Evolutionary conservation across 2,888 invertebrate genomes (phyloP), one percentile per base, ranked within the genome.

Genomic region (Epistrophe grossulariae): DNA sequence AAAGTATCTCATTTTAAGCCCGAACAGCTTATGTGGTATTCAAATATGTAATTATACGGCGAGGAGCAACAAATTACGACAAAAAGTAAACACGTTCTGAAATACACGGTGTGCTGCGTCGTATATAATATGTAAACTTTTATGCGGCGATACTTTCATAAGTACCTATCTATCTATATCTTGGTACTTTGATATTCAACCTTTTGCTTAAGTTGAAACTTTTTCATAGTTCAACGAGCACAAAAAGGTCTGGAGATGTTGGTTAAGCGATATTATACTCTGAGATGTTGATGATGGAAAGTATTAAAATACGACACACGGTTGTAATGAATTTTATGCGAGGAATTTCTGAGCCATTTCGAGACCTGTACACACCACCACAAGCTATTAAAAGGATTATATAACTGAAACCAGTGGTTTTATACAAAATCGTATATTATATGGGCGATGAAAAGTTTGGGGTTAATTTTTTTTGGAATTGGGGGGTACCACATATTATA

Each of bases 1-100:
- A 74, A 79, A 85, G 81, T 79, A 79, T 85, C 82, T 82, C 64
- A 79, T 85, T 82, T 81, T 79, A 85, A 80, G 84, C 55, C 76
- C 59, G 11, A 70, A 66, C 77, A 72, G 72, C 84, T 77, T 77
- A 71, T 72, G 77, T 77, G 77, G 77, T 78, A 84, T 84, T 84
- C 73, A 80, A 73, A 80, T 73, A 80, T 80, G 68, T 77, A 84
- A 84, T 84, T 80, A 84, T 80, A 52, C 52, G 35, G 52, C 45
- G 28, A 52, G 80, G 80, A 80, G 84, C 84, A 80, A 84, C 80
- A 84, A 84, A 84, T 84, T 80, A 81, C 60, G 68, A 78, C 80
- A 60, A 80, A 84, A 84, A 81, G 84, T 80, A 80, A 78, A 84
- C 72, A 72, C 80, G 57, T 80, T 80, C 77, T 57, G 73, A 60